phyloP scores from a whole-genome alignment of 2,113 vertebrate species.

The Carassius gibelio region DNA sequence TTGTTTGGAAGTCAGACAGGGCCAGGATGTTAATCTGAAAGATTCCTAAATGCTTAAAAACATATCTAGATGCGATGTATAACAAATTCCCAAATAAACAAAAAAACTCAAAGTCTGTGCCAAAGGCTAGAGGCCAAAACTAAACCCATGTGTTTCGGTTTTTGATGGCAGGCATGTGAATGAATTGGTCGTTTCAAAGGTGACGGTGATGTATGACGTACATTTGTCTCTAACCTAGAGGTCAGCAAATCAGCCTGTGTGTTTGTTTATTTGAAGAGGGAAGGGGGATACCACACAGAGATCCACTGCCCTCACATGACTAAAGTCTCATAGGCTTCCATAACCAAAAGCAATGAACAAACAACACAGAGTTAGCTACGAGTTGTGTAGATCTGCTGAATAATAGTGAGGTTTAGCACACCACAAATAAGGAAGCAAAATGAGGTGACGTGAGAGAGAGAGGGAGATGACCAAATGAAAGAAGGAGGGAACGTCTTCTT shows the following conservation, averaged over 20 bases:
- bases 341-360: constrained; percentile 55
- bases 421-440: neutral
- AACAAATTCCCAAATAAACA: constrained; percentile 22
- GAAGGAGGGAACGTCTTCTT: neutral
- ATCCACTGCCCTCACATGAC: constrained; percentile 48
- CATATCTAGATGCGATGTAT: neutral
- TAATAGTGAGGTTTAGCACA: constrained; percentile 38
- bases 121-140: constrained; percentile 32
- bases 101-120: neutral
- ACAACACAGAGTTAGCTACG: constrained; percentile 27
- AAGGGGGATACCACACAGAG: constrained; percentile 22
- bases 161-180: constrained; percentile 30
- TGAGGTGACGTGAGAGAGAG: neutral
- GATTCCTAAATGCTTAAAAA: neutral
- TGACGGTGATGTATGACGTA: constrained; percentile 52
- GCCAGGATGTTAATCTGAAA: neutral
- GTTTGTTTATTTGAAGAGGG: constrained; percentile 31
- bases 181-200: constrained; percentile 45
- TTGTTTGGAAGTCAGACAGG: constrained; percentile 1
- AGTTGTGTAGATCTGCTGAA: constrained; percentile 42
- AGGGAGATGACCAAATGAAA: neutral
- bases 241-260: constrained; percentile 43
- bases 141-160: constrained; percentile 41
- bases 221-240: constrained; percentile 52
- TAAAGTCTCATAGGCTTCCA: constrained; percentile 40